Base-by-base conservation (phyloP, 2,797 vertebrate genomes). In the Coccyzus lansbergi region DNA sequence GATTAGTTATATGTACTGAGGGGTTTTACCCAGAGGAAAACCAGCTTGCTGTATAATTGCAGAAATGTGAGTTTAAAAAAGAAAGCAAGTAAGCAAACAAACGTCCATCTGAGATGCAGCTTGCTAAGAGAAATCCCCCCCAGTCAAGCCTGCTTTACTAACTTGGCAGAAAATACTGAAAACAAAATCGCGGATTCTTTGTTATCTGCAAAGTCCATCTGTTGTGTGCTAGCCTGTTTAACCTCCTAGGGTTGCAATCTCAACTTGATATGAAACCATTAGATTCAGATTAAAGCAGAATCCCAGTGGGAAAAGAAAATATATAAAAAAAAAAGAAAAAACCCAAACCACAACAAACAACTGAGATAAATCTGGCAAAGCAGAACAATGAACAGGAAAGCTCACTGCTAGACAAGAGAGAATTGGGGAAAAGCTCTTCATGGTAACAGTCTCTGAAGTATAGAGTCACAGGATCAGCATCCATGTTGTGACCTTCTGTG, bases 281-380 rank as follows among this genome's bases (percentile, higher is more conserved):
- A 68, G 40, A 48, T 87, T 83, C 62, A 93, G 92, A 93, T 94
- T 95, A 93, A 94, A 96, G 87, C 76, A 93, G 62, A 72, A 81
- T 91, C 72, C 24, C 42, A 80, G 85, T 71, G 63, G 29, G 11
- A 6, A 12, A 87, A 36, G 63, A 75, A 65, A 58, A 17, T 38
- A 9, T n/a, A n/a, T 38, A 38, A 10, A 22, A 63, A 10, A 9
- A 9, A 34, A 63, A 10, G 6, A 9, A 34, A 87, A 60, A 26
- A 33, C 18, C 11, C 46, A 48, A 48, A 10, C 46, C 46, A 48
- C 46, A 48, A 48, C 46, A 48, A 48, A 22, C 33, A 49, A n/a
- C 53, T 58, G 49, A 71, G 55, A 48, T 55, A 78, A 49, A 71
- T 90, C 55, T 52, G 67, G 51, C 65, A 86, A 69, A 92, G 48